phyloP scores from a whole-genome alignment of 1,140 invertebrate genomes.

The Cydia pomonella region DNA sequence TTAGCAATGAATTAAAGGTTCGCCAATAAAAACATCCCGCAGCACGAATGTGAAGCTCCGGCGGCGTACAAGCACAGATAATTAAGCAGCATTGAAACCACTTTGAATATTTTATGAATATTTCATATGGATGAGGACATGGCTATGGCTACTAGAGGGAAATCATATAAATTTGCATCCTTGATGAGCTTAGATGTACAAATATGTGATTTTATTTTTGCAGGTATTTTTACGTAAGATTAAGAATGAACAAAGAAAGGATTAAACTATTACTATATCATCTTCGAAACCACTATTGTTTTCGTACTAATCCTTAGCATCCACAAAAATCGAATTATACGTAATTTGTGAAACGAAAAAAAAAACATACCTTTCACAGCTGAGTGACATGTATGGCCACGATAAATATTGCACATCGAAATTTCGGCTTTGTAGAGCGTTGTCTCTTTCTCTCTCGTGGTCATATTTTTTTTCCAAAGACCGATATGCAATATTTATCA shows the following conservation, averaged over 20 bases:
- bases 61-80: constrained; percentile 70
- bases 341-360: no score
- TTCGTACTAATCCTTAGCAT: no score
- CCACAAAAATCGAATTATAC: no score
- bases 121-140: constrained; percentile 77
- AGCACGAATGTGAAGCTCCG: constrained; percentile 62
- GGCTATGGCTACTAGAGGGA: constrained; percentile 71
- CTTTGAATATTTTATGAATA: constrained; percentile 77
- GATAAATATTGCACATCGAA: no score
- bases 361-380: no score
- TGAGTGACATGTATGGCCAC: no score
- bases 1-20: neutral
- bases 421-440: no score
- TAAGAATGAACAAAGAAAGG: neutral
- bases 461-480: no score
- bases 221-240: neutral
- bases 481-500: no score
- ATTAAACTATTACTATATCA: neutral
- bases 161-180: constrained; percentile 73
- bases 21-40: constrained; percentile 43
- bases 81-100: constrained; percentile 75
- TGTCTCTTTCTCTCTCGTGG: no score
- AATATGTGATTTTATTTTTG: neutral
- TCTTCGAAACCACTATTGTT: no score
- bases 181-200: constrained; percentile 63